Evolutionary conservation across 2,888 invertebrate genomes (phyloP).

Genomic region (Galeopsomyia nigrocyanea): DNA sequence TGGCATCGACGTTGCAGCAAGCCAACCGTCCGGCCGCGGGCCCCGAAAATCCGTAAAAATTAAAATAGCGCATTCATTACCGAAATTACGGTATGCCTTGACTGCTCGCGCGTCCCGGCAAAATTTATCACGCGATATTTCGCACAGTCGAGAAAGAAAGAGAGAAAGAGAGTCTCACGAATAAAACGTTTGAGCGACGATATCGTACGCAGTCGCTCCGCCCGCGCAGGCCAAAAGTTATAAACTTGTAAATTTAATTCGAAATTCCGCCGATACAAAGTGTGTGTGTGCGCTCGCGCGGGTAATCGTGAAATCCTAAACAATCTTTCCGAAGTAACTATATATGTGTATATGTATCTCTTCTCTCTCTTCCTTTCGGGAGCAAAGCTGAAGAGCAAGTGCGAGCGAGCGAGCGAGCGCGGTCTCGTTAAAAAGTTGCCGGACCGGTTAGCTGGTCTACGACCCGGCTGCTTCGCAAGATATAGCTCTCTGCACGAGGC

Average conservation of each 20-base stretch:
- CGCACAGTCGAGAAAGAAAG: constrained; percentile 21
- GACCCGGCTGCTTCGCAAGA: constrained; percentile 55
- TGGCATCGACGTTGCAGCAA: too few species aligned
- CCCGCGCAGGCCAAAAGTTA: constrained; percentile 41
- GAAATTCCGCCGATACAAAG: not conserved
- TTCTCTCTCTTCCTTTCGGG: constrained; percentile 20
- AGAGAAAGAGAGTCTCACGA: not conserved
- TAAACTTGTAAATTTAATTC: constrained; percentile 39
- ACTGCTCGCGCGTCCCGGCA: constrained; percentile 32
- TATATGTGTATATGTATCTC: not conserved
- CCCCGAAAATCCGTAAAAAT: constrained; percentile 4
- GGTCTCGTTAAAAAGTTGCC: constrained; percentile 68
- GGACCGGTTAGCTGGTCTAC: constrained; percentile 69
- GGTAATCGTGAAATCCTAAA: constrained; percentile 27
- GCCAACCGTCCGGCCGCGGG: too few species aligned
- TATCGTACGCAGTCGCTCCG: constrained; percentile 44
- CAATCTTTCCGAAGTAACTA: constrained; percentile 30
- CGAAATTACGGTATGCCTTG: constrained; percentile 5
- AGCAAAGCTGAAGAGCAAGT: constrained; percentile 46
- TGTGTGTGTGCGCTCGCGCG: not conserved
- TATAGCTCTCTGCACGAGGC: constrained; percentile 44
- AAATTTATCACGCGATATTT: constrained; percentile 54
- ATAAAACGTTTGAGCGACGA: too few species aligned
- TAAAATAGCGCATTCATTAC: constrained; percentile 7
- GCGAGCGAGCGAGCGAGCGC: constrained; percentile 38